phyloP scores from a whole-genome alignment of 2,888 invertebrate species.

The Drosophila barbarae region DNA sequence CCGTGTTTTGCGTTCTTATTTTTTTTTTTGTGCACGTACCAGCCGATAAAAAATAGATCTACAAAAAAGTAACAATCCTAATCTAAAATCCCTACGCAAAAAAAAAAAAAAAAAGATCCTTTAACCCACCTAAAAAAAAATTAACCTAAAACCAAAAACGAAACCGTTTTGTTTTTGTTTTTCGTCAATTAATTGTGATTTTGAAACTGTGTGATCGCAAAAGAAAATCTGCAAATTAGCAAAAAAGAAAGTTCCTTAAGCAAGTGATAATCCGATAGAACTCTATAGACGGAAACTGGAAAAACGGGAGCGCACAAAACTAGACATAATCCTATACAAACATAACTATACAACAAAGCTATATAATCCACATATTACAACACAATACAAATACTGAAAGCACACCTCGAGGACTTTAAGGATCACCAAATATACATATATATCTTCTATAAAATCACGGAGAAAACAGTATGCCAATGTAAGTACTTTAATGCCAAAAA shows the following conservation, averaged over 20 bases:
- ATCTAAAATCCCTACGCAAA: conserved; percentile 4
- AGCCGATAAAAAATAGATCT: background rate
- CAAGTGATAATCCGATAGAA: conserved; percentile 63
- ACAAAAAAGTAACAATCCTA: background rate
- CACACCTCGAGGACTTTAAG: conserved; percentile 6
- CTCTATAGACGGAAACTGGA: conserved; percentile 14
- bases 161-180: conserved; percentile 43
- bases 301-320: conserved; percentile 6
- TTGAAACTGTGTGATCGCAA: conserved; percentile 71
- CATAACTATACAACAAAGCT: conserved; percentile 7
- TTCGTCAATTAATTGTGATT: conserved; percentile 61
- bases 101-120: conserved; percentile 3
- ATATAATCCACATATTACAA: background rate
- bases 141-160: background rate
- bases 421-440: background rate
- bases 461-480: conserved; percentile 32
- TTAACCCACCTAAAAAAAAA: background rate
- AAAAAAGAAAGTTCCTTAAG: conserved; percentile 71
- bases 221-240: conserved; percentile 48
- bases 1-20: conserved; percentile 2
- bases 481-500: conserved; percentile 1
- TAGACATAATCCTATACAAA: conserved; percentile 2
- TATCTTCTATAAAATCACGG: conserved; percentile 3
- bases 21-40: conserved; percentile 39
- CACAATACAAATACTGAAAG: background rate